Conservation (phyloP, 2,797 vertebrate genomes). For the Micropoecilia bifurca region DNA sequence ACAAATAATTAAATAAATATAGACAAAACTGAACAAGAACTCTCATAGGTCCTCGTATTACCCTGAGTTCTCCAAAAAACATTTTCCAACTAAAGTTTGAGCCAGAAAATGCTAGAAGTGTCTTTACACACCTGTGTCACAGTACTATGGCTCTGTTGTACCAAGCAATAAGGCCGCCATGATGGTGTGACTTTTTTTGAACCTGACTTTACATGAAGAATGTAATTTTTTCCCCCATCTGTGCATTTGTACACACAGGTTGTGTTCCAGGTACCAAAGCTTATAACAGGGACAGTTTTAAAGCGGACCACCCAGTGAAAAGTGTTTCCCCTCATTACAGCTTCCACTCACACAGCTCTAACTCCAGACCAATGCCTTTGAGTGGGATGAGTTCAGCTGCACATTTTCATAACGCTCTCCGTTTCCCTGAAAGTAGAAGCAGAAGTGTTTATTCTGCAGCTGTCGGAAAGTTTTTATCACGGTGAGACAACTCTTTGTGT, state of each 20-base stretch:
- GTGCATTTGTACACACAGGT: conserved; percentile 43
- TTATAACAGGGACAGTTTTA: conserved; percentile 51
- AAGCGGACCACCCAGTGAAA: conserved; percentile 46
- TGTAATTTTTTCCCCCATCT: conserved; percentile 24
- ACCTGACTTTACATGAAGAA: conserved; percentile 37
- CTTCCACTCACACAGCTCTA: conserved; percentile 49
- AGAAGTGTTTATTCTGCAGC: conserved; percentile 1
- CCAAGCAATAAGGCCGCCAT: conserved; percentile 70
- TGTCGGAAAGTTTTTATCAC: neutral
- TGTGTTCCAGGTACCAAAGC: conserved; percentile 55
- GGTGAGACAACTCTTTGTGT: neutral
- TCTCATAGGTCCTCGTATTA: conserved; percentile 58
- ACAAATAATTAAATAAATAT: conserved; percentile 50
- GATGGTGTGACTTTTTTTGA: conserved; percentile 44
- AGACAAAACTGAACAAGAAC: conserved; percentile 43
- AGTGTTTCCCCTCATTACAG: conserved; percentile 32
- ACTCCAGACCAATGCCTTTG: conserved; percentile 83
- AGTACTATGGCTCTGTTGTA: conserved; percentile 51
- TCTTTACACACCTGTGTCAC: conserved; percentile 40
- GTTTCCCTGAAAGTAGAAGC: conserved; percentile 64
- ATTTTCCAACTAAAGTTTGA: conserved; percentile 50
- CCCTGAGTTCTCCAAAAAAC: conserved; percentile 72
- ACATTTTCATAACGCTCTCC: conserved; percentile 92
- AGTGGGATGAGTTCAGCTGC: conserved; percentile 91
- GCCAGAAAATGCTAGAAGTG: conserved; percentile 39